Evolutionary conservation across 2,888 invertebrate species (phyloP).

Genomic region (Agapetus fuscipes): DNA sequence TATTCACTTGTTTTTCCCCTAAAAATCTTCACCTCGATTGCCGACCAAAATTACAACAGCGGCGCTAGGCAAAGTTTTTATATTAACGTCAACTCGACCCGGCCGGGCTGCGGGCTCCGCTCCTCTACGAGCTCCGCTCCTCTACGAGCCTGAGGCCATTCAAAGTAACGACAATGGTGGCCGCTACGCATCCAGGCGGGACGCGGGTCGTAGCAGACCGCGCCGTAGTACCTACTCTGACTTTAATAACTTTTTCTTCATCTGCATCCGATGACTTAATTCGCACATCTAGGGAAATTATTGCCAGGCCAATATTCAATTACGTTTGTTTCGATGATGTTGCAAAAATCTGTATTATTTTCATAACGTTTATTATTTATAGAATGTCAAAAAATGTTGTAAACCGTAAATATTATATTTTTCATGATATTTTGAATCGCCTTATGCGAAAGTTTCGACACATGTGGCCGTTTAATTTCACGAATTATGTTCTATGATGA

Average conservation of each 20-base stretch:
- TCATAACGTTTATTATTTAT: background rate
- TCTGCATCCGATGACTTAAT: conserved; percentile 13
- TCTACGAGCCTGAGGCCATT: conserved; percentile 20
- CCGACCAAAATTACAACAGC: conserved; percentile 19
- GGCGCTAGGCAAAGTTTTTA: conserved; percentile 18
- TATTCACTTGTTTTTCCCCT: conserved; percentile 18
- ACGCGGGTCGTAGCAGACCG: conserved; percentile 11
- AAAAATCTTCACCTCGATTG: conserved; percentile 19
- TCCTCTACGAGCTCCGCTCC: background rate
- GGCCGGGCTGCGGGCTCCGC: background rate
- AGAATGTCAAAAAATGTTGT: too few species aligned
- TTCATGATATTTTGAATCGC: too few species aligned
- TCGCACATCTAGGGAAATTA: conserved; percentile 2
- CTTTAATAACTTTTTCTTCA: conserved; percentile 20
- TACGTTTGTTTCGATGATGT: background rate
- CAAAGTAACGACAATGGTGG: conserved; percentile 21
- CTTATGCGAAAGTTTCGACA: too few species aligned
- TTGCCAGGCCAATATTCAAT: background rate
- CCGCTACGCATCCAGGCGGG: conserved; percentile 21
- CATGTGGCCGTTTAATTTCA: too few species aligned
- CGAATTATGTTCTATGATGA: too few species aligned
- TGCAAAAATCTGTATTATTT: too few species aligned
- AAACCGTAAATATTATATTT: too few species aligned
- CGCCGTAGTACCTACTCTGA: conserved; percentile 16
- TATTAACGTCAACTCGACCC: conserved; percentile 20